Conservation (phyloP, 2,113 vertebrate genomes). For the Erythrocebus patas region DNA sequence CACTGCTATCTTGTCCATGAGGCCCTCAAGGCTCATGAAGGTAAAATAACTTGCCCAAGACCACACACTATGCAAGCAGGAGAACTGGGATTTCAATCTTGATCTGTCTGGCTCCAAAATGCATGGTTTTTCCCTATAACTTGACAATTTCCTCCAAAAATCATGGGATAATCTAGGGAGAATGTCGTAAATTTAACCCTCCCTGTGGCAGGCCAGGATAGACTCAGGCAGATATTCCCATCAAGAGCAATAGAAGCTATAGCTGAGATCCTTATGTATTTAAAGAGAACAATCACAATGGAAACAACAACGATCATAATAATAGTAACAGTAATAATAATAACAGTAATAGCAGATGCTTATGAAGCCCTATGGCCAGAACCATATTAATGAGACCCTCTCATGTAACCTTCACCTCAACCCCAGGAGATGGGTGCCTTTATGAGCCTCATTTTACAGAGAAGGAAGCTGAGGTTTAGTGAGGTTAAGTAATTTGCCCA, state of each 20-base stretch:
- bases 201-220: neutral
- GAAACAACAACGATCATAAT: no score
- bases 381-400: neutral
- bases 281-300: neutral
- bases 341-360: neutral
- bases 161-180: neutral
- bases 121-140: neutral
- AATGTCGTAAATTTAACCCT: neutral
- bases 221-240: neutral
- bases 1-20: neutral
- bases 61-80: neutral
- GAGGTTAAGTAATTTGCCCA: neutral
- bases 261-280: neutral
- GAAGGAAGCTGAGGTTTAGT: neutral
- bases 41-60: no score
- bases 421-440: neutral
- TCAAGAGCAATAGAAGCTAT: neutral
- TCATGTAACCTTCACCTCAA: neutral
- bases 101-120: neutral
- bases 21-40: neutral
- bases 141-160: neutral
- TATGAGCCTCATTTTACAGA: neutral
- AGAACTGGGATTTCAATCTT: neutral
- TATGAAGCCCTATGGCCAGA: neutral
- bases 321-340: neutral